Evolutionary conservation across 2,797 vertebrate genomes (phyloP).

Genomic region (Anas acuta): DNA sequence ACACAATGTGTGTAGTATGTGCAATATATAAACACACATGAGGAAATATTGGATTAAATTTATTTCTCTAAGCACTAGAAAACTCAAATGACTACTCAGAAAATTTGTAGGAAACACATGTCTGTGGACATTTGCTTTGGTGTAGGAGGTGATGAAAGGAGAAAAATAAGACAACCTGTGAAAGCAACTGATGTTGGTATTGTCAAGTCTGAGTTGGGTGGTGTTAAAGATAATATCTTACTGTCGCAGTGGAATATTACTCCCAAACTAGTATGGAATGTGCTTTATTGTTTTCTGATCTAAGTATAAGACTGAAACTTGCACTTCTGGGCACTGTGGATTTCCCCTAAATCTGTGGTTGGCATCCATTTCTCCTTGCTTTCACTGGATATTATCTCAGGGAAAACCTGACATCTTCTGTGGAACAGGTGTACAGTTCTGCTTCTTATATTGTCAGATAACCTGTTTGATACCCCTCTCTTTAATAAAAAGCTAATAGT

Average conservation of each 20-base stretch:
- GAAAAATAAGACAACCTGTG: neutral
- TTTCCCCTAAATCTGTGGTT: neutral
- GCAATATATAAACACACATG: neutral
- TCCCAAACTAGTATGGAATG: neutral
- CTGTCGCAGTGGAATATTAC: neutral
- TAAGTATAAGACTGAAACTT: neutral
- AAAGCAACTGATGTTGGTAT: neutral
- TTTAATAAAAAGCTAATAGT: neutral
- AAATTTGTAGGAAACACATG: neutral
- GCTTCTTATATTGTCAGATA: neutral
- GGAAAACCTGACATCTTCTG: neutral
- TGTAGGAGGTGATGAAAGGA: neutral
- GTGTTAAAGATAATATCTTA: neutral
- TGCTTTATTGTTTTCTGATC: neutral
- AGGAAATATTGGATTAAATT: neutral
- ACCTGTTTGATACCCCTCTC: neutral
- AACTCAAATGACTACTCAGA: neutral
- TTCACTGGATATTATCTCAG: neutral
- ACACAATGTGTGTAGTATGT: neutral
- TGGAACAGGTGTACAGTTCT: neutral
- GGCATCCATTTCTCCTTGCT: neutral
- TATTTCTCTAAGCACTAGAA: neutral
- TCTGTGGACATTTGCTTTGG: neutral
- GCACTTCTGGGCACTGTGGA: neutral
- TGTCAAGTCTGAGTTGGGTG: neutral